Evolutionary conservation across 92 coral and sea anemone species (phyloP), one percentile per base, ranked within the genome.

Genomic region (Umimayanthus kanabou): DNA sequence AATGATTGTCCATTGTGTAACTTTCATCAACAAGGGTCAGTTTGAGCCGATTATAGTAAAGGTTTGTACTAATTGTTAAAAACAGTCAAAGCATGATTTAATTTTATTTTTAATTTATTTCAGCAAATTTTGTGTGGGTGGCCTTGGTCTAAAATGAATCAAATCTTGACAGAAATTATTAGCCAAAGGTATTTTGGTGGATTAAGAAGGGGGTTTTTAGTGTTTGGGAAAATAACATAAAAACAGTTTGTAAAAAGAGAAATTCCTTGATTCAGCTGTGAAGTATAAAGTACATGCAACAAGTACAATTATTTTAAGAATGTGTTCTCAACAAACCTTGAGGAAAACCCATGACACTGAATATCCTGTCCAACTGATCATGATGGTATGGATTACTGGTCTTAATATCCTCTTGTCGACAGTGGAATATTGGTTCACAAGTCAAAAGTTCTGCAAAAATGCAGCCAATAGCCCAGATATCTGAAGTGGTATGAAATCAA

Each of bases 401-500:
- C 86, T 96, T 96, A 76, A 95, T 96, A 79, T 96, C 99, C 76
- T 96, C 99, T 85, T 96, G 99, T 10, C 99, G 99, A 85, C 99
- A 96, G 78, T 96, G 99, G 80, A 96, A 96, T 89, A 96, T 96
- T 55, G 99, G 99, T 85, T 96, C 99, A 88, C 98, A 96, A 2
- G 99, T 96, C 37, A 96, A 88, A 9, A 96, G 89, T 87, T 96
- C 99, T 29, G 99, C 99, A 93, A 96, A 96, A 43, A 96, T 96
- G 70, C 99, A 96, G 57, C 99, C 99, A 84, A 96, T 96, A 26
- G 99, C 99, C 99, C 99, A 96, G 33, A 96, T 96, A 91, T 96
- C 99, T 96, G 88, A 55, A 80, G 13, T 9, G 11, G 25, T 15
- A 64, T 7, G 2, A 11, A 5, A 16, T 11, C 18, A 53, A 53